Evolutionary conservation across 2,797 vertebrate genomes (phyloP), one percentile per base, ranked within the genome.

Genomic region (Microcaecilia unicolor): DNA sequence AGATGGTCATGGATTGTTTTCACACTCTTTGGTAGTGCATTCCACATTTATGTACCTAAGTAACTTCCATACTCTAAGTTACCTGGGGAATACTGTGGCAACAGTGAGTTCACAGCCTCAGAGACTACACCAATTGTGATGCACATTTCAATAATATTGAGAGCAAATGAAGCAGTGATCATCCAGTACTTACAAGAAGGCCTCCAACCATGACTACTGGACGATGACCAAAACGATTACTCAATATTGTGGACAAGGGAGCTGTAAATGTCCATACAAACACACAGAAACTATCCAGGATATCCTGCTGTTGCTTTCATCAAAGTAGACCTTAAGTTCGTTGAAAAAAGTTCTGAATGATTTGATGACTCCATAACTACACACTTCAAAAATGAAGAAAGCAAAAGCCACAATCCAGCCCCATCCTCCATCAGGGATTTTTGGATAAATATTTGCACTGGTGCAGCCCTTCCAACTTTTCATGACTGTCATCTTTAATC

Each of bases 351-450:
- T 88, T 1, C 94, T 94, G 3, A 98, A 97, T 1, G 79, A 87
- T 68, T 98, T 99, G 64, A 99, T 88, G 67, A 87, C 80, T 17
- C 96, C 96, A 0, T 93, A 98, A 0, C 93, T 97, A 30, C 98
- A 89, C 27, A 85, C 80, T 59, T 95, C 92, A 36, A 96, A 66
- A 3, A 97, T 46, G 70, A 98, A 99, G 59, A 98, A 98, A 14
- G 87, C 80, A 10, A 69, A 68, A 0, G 93, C 93, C 4, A 98
- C 70, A 4, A 60, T 67, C 93, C 93, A 99, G 8, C 96, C 96
- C 93, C 93, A 99, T 51, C 89, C 92, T 58, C 96, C 96, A 0
- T 99, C 92, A 37, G 96, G 94, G 62, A 86, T 85, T 78, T 88
- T 67, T 20, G 81, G 16, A 62, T 97, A 98, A 42, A 89, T 75